These are phyloP conservation scores for Amphipyra tragopoginis DNA, from an alignment of 2,888 invertebrate genomes.

Conservation along the genomic window DNA sequence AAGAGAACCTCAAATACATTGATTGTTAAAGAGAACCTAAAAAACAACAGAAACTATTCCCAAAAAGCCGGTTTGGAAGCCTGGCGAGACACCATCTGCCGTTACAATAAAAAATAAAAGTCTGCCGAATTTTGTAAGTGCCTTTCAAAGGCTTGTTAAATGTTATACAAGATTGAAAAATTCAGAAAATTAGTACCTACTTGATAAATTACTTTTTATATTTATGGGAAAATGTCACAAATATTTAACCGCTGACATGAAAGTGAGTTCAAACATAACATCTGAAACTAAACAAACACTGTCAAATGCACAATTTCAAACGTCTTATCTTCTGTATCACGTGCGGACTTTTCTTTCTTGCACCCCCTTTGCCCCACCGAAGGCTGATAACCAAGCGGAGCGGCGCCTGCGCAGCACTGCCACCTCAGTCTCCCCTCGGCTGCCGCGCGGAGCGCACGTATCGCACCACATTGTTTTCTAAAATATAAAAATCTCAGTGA, in stretches of 20 bases:
- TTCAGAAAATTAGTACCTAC: neutral
- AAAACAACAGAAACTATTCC: constrained; percentile 56
- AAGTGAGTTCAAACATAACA: constrained; percentile 23
- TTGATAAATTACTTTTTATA: too few species aligned
- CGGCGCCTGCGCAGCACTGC: constrained; percentile 82
- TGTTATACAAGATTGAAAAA: constrained; percentile 4
- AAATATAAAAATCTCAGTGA: constrained; percentile 65
- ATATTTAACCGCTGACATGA: constrained; percentile 14
- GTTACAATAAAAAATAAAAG: constrained; percentile 41
- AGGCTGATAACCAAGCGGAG: constrained; percentile 84
- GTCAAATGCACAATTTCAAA: constrained; percentile 67
- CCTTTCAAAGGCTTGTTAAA: constrained; percentile 23
- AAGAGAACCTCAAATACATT: constrained; percentile 19
- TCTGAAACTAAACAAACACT: constrained; percentile 40
- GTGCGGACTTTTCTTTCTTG: constrained; percentile 83
- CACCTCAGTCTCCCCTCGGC: constrained; percentile 80
- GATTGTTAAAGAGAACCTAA: constrained; percentile 38
- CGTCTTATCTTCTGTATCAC: constrained; percentile 80
- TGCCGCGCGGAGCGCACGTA: constrained; percentile 72
- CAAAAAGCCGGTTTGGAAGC: constrained; percentile 57
- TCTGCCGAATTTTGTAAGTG: constrained; percentile 25
- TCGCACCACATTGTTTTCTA: constrained; percentile 49
- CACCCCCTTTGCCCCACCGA: constrained; percentile 78
- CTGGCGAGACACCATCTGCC: constrained; percentile 55
- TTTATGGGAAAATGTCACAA: neutral